Evolutionary conservation across 2,888 invertebrate species (phyloP).

Genomic region (Leptothorax acervorum): DNA sequence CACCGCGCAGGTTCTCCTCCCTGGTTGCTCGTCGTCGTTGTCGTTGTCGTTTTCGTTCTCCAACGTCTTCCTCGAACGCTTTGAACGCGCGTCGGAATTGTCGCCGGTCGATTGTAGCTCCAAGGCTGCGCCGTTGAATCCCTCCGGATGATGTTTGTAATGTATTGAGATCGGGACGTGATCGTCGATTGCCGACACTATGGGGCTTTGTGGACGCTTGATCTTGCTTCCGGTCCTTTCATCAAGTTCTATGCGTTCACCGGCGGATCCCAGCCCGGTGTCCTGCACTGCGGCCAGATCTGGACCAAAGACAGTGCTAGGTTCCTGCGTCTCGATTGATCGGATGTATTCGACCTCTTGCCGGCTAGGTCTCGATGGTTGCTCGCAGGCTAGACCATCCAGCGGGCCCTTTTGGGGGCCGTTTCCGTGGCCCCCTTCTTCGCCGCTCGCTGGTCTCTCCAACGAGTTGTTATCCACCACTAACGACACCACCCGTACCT

Average conservation of each 20-base stretch:
- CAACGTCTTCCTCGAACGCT: constrained; percentile 60
- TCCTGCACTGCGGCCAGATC: constrained; percentile 59
- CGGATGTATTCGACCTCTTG: constrained; percentile 40
- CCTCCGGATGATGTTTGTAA: constrained; percentile 55
- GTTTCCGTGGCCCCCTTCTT: constrained; percentile 78
- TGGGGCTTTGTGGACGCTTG: constrained; percentile 45
- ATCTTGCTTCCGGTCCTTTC: constrained; percentile 31
- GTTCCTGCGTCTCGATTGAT: constrained; percentile 50
- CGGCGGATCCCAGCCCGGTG: constrained; percentile 42
- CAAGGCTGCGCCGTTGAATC: constrained; percentile 61
- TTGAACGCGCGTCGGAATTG: constrained; percentile 60
- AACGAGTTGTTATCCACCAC: constrained; percentile 78
- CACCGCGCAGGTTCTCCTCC: constrained; percentile 55
- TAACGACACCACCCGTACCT: constrained; percentile 81
- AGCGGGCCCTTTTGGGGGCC: constrained; percentile 82
- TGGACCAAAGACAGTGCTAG: constrained; percentile 48
- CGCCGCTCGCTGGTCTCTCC: constrained; percentile 75
- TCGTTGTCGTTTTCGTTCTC: constrained; percentile 7
- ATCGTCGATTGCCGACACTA: constrained; percentile 30
- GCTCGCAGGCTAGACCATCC: constrained; percentile 73
- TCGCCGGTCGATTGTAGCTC: constrained; percentile 61
- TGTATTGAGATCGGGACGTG: constrained; percentile 61
- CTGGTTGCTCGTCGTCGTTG: constrained; percentile 42
- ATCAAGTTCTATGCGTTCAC: constrained; percentile 45
- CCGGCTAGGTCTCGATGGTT: constrained; percentile 59